These are phyloP conservation scores for Drosophila virilis DNA, from an alignment of 1,140 invertebrate species.

Conservation along the genomic window DNA sequence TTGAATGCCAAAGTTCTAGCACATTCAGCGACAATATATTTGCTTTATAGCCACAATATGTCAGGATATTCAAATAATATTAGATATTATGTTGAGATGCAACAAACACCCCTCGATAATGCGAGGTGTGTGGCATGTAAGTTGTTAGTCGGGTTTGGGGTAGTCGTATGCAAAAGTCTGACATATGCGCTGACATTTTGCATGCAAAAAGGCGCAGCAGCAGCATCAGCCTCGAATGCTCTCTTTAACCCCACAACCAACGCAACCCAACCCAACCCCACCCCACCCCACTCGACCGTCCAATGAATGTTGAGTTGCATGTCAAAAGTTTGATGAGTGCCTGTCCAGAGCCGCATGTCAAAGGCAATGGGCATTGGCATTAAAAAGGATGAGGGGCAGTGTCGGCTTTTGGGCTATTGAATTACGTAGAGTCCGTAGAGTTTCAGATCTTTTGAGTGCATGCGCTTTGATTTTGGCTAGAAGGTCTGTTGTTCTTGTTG, in stretches of 20 bases:
- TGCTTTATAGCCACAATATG: slow-evolving; percentile 35
- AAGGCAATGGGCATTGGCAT: slow-evolving; percentile 45
- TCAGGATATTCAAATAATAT: slow-evolving; percentile 36
- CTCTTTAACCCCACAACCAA: slow-evolving; percentile 22
- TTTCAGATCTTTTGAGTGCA: slow-evolving; percentile 73
- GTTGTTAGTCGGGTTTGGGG: background rate
- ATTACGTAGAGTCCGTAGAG: slow-evolving; percentile 71
- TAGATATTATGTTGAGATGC: slow-evolving; percentile 29
- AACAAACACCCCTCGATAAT: slow-evolving; percentile 36
- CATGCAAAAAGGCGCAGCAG: slow-evolving; percentile 78
- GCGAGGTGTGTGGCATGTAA: background rate
- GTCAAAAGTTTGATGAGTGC: slow-evolving; percentile 80
- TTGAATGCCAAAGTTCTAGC: too few species aligned
- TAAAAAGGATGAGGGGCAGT: slow-evolving; percentile 31
- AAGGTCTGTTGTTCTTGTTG: slow-evolving; percentile 34
- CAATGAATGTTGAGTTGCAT: slow-evolving; percentile 56
- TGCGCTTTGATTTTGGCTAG: slow-evolving; percentile 72
- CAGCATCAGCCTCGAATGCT: slow-evolving; percentile 43
- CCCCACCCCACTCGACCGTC: background rate
- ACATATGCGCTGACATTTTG: slow-evolving; percentile 82
- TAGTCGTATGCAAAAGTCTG: slow-evolving; percentile 77
- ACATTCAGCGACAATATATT: background rate
- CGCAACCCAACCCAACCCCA: background rate
- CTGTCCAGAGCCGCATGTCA: slow-evolving; percentile 74
- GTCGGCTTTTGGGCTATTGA: slow-evolving; percentile 74